These are phyloP conservation scores for Campaea margaritaria DNA, from an alignment of 2,888 invertebrate genomes.

Conservation along the genomic window DNA sequence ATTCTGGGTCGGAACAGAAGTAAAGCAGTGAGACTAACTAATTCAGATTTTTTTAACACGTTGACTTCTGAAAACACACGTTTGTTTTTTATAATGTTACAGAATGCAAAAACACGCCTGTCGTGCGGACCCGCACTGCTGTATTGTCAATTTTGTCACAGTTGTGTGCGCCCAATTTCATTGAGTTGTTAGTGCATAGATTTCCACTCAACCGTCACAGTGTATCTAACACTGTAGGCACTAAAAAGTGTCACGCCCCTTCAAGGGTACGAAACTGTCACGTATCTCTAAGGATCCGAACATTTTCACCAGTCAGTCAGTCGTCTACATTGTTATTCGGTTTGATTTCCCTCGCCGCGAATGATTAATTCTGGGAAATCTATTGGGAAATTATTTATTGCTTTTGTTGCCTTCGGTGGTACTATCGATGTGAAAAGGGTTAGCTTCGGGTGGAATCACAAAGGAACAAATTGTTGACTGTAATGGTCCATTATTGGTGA, in stretches of 20 bases:
- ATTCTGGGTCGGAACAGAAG: conserved; percentile 12
- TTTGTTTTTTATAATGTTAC: no score
- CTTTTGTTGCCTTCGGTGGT: conserved; percentile 11
- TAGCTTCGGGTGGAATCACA: not conserved
- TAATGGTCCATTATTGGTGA: no score
- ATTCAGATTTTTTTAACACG: no score
- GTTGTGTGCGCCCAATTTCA: no score
- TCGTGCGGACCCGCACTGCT: no score
- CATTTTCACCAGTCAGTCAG: not conserved
- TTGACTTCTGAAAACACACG: no score
- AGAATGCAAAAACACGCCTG: no score
- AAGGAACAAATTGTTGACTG: not conserved
- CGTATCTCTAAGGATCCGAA: not conserved
- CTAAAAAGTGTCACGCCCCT: no score
- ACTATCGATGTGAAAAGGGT: not conserved
- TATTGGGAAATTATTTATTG: conserved; percentile 52
- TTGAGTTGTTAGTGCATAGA: no score
- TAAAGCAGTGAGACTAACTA: conserved; percentile 7
- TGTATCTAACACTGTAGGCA: no score
- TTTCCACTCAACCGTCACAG: no score
- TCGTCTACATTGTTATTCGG: conserved; percentile 26
- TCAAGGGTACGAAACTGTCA: not conserved
- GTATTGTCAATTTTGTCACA: no score
- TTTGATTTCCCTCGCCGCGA: conserved; percentile 53
- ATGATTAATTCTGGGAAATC: conserved; percentile 50